A percentile compares a stretch with the other conserved stretches of the same genome.
Conservation (phyloP, 2,888 invertebrate genomes). For the Melitaea athalia region DNA sequence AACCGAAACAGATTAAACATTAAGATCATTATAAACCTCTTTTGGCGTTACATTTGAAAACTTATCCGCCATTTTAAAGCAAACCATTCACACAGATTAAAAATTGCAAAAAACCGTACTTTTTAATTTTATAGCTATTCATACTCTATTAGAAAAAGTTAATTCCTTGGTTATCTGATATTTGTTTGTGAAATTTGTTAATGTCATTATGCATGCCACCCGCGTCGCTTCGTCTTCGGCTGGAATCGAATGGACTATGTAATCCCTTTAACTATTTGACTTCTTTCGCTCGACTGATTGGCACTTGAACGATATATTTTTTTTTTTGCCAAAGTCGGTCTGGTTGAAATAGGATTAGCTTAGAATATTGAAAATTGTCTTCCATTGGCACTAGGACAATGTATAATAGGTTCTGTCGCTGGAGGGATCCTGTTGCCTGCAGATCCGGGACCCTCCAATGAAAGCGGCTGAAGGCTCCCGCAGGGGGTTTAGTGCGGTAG, state of each 20-base stretch:
- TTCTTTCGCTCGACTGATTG: conserved; percentile 50
- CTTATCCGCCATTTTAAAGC: conserved; percentile 27
- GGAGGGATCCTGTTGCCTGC: no score
- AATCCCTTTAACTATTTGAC: conserved; percentile 64
- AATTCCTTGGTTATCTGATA: conserved; percentile 44
- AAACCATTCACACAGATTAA: conserved; percentile 33
- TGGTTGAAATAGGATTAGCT: not conserved
- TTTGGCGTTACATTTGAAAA: conserved; percentile 30
- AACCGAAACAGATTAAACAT: conserved; percentile 26
- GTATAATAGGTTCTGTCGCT: no score
- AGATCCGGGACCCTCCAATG: no score
- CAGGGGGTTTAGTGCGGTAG: no score
- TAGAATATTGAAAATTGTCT: not conserved
- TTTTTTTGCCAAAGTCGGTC: not conserved
- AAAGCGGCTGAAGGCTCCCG: no score
- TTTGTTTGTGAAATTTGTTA: conserved; percentile 54
- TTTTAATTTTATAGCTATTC: conserved; percentile 15
- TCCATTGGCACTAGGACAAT: not conserved
- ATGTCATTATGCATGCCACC: conserved; percentile 59
- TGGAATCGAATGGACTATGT: conserved; percentile 57
- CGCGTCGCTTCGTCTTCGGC: conserved; percentile 58
- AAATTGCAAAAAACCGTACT: conserved; percentile 20
- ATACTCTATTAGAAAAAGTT: conserved; percentile 10
- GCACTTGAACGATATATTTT: conserved; percentile 38
- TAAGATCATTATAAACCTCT: conserved; percentile 27